Evolutionary conservation across 1,140 invertebrate species (phyloP), one percentile per base, ranked within the genome.

Genomic region (Rhynchophorus ferrugineus): DNA sequence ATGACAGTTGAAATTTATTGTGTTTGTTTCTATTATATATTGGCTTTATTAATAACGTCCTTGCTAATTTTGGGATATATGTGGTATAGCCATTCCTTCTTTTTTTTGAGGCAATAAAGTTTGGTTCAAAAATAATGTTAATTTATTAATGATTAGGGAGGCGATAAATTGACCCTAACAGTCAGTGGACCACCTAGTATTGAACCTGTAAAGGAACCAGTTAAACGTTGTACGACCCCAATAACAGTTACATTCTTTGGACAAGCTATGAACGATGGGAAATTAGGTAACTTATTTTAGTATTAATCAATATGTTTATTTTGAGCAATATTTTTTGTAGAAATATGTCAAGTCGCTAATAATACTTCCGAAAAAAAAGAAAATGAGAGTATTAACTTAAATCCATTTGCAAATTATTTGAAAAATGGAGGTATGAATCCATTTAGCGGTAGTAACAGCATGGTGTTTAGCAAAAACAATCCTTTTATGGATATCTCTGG

Each of bases 91-190:
- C n/a, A 14, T 6, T 6, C 6, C 6, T n/a, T n/a, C n/a, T n/a
- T n/a, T n/a, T n/a, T n/a, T n/a, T n/a, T n/a, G n/a, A n/a, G n/a
- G n/a, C n/a, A n/a, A n/a, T n/a, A n/a, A n/a, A n/a, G n/a, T n/a
- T n/a, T n/a, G n/a, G n/a, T n/a, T n/a, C n/a, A n/a, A n/a, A n/a
- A n/a, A n/a, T n/a, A n/a, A n/a, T n/a, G n/a, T n/a, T n/a, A n/a
- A n/a, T 38, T 20, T 36, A n/a, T 43, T 36, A 3, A 18, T 33
- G 16, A 42, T 44, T 47, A 67, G 84, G 84, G 84, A 58, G 84
- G 84, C 59, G 84, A 86, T 69, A 86, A 86, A 69, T 64, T 86
- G 66, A 87, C 83, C 35, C 69, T 86, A 42, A 75, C 80, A 51
- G 77, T 84, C 56, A 76, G 70, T 48, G 71, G 62, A 43, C 52